Evolutionary conservation across 2,888 invertebrate species (phyloP).

Genomic region (Spilarctia lutea): DNA sequence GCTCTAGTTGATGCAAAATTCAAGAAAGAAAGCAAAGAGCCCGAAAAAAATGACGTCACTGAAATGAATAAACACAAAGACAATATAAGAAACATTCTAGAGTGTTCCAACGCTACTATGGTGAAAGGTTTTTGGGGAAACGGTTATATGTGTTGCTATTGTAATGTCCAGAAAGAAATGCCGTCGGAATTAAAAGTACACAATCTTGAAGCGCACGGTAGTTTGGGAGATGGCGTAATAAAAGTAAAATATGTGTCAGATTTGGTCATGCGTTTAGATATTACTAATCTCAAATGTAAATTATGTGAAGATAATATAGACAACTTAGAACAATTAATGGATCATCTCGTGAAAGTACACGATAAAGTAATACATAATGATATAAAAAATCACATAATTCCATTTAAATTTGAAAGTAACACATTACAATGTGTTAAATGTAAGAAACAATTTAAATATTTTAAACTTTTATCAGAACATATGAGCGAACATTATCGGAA

Average conservation of each 20-base stretch:
- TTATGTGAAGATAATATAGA: slow-evolving; percentile 55
- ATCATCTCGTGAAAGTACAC: slow-evolving; percentile 61
- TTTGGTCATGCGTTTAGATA: slow-evolving; percentile 66
- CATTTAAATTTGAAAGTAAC: slow-evolving; percentile 67
- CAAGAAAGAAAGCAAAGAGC: slow-evolving; percentile 29
- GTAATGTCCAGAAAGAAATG: slow-evolving; percentile 37
- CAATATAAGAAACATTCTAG: slow-evolving; percentile 44
- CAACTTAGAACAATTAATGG: slow-evolving; percentile 56
- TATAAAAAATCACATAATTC: slow-evolving; percentile 69
- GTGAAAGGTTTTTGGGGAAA: slow-evolving; percentile 48
- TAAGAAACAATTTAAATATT: slow-evolving; percentile 57
- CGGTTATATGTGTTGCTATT: slow-evolving; percentile 55
- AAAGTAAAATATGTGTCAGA: slow-evolving; percentile 48
- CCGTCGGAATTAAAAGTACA: slow-evolving; percentile 53
- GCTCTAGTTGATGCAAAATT: slow-evolving; percentile 37
- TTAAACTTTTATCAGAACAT: slow-evolving; percentile 68
- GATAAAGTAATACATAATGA: slow-evolving; percentile 56
- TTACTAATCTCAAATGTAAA: slow-evolving; percentile 66
- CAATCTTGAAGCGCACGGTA: slow-evolving; percentile 45
- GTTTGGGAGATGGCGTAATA: slow-evolving; percentile 28
- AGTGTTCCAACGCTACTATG: slow-evolving; percentile 57
- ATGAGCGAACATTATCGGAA: slow-evolving; percentile 73
- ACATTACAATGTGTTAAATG: slow-evolving; percentile 63
- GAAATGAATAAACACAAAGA: slow-evolving; percentile 53
- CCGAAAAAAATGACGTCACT: slow-evolving; percentile 27